phyloP scores from a whole-genome alignment of 1,140 invertebrate genomes.

The Tetramorium simillimum region DNA sequence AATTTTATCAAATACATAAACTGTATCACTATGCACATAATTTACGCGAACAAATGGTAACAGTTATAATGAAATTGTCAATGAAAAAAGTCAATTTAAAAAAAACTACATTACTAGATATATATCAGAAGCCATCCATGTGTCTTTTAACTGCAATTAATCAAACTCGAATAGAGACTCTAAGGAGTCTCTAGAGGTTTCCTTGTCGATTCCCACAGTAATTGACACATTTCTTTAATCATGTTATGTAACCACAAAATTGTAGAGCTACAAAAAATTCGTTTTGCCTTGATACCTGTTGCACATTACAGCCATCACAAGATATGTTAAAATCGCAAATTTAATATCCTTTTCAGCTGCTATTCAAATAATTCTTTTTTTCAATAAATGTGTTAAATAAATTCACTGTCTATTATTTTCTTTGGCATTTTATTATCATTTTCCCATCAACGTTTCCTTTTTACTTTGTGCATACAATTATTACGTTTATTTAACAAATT shows the following conservation, averaged over 20 bases:
- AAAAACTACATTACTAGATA: neutral
- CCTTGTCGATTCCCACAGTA: neutral
- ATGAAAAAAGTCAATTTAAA: neutral
- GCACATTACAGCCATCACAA: neutral
- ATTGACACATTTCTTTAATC: neutral
- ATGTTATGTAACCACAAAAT: conserved; percentile 3
- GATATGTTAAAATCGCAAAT: neutral
- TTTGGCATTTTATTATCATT: neutral
- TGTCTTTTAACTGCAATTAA: neutral
- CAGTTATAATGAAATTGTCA: neutral
- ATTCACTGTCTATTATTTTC: neutral
- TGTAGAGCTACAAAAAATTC: neutral
- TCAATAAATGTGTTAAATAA: neutral
- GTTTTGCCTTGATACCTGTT: neutral
- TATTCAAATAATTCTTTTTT: neutral
- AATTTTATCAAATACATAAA: neutral
- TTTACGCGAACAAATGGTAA: neutral
- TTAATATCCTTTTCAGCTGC: neutral
- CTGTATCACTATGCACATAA: neutral
- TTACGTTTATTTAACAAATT: neutral
- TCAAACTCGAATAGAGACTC: neutral
- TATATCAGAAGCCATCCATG: neutral
- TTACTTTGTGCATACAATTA: neutral
- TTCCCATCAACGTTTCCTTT: neutral
- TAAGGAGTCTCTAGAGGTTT: neutral